Evolutionary conservation across 1,140 invertebrate genomes (phyloP), one percentile per base, ranked within the genome.

Genomic region (Macrobrachium rosenbergii): DNA sequence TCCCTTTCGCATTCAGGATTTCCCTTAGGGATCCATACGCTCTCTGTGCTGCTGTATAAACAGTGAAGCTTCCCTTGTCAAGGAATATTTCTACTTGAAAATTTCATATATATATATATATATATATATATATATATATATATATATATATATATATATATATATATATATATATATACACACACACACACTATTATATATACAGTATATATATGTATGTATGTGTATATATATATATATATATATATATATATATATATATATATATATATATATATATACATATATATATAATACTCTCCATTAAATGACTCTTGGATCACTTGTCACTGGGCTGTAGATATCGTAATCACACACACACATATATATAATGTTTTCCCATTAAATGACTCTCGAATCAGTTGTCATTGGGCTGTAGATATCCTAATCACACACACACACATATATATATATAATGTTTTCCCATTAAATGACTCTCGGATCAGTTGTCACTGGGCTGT

Each of bases 51-150:
- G 52, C 7, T 8, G 52, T 52, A 0, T 0, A 52, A 52, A 52
- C 2, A 5, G 7, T 37, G 28, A 52, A 12, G 2, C 52, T 52
- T 52, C 6, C 52, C 52, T 5, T 52, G 52, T 52, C 52, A 0
- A 52, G 0, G 17, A 7, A 72, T 72, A 16, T 21, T 72, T 21
- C 28, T 69, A 11, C 10, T 69, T 16, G n/a, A 16, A 11, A 69
- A 5, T 7, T 69, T 21, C 5, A 8, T 69, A 69, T 69, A 69
- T 69, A 69, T 69, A 69, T 69, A 69, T 69, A 69, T 69, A 69
- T 69, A 69, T 69, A 69, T 69, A 69, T 69, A 69, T 69, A 69
- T 69, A 69, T 69, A 69, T 69, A 69, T 69, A 69, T 69, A 69
- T 69, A 69, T 69, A 69, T 69, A 69, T 69, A 69, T 69, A 69